These are phyloP conservation scores for Phorcus lineatus DNA, from an alignment of 2,888 invertebrate species.

Conservation along the genomic window DNA sequence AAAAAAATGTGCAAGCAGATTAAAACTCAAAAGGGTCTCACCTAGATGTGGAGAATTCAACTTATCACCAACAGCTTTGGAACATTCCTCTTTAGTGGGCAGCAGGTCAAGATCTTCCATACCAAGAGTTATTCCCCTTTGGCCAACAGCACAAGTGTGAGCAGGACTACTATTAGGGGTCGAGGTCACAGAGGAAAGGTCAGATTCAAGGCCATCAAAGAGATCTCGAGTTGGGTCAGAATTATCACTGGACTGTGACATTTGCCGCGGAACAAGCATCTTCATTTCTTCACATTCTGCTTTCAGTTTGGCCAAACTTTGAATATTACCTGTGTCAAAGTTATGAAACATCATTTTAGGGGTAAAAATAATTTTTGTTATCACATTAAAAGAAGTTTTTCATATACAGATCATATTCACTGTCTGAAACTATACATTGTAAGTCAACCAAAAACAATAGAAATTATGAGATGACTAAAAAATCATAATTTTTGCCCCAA, in stretches of 20 bases:
- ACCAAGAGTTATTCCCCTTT: slow-evolving; percentile 18
- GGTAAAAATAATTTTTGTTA: background rate
- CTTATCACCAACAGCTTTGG: slow-evolving; percentile 20
- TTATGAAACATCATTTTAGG: background rate
- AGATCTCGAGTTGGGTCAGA: slow-evolving; percentile 33
- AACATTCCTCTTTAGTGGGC: slow-evolving; percentile 63
- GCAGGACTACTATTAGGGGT: slow-evolving; percentile 26
- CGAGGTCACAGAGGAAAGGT: slow-evolving; percentile 28
- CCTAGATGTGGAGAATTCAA: too few relatives aligned
- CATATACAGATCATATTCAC: too few relatives aligned
- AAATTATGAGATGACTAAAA: too few relatives aligned
- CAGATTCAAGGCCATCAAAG: slow-evolving; percentile 40
- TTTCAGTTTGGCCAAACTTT: slow-evolving; percentile 64
- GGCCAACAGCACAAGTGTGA: background rate
- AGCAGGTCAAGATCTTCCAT: slow-evolving; percentile 61
- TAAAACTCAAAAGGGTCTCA: too few relatives aligned
- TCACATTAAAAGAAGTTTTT: too few relatives aligned
- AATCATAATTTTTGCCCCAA: too few relatives aligned
- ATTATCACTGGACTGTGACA: slow-evolving; percentile 53
- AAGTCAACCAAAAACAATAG: too few relatives aligned
- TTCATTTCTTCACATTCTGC: slow-evolving; percentile 71
- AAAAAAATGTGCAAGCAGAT: too few relatives aligned
- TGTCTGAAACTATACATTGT: too few relatives aligned
- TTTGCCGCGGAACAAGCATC: slow-evolving; percentile 62
- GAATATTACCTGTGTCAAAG: slow-evolving; percentile 47